These are phyloP conservation scores for Euzetes globulus DNA, from an alignment of 2,888 invertebrate species.

Conservation along the genomic window DNA sequence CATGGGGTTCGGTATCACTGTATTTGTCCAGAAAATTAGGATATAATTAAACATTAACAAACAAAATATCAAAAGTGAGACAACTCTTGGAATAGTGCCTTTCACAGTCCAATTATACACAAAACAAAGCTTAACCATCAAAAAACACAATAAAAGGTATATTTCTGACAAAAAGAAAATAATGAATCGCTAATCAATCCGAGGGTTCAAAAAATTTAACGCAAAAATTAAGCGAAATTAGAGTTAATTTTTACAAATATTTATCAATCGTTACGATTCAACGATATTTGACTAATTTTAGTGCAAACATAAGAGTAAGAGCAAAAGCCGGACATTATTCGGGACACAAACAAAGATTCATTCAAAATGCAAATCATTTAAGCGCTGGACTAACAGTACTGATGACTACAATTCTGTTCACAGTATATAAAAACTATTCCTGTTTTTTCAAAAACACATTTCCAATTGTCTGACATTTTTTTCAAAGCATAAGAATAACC, in stretches of 20 bases:
- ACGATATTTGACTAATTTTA: not conserved
- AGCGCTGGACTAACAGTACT: constrained; percentile 9
- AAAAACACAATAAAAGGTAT: not conserved
- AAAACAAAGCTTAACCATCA: not conserved
- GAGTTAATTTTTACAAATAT: not conserved
- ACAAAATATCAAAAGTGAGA: constrained; percentile 24
- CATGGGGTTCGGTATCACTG: not conserved
- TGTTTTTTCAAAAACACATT: not conserved
- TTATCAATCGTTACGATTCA: not conserved
- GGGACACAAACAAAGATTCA: not conserved
- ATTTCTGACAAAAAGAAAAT: not conserved
- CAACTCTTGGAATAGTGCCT: constrained; percentile 28
- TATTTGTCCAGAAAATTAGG: not conserved
- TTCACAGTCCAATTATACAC: constrained; percentile 8
- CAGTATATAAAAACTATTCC: not conserved
- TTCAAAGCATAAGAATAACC: not conserved
- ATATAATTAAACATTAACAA: not conserved
- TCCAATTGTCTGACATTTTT: not conserved
- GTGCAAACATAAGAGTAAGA: too few relatives aligned
- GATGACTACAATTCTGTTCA: not conserved
- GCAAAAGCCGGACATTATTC: not conserved
- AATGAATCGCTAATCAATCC: constrained; percentile 16
- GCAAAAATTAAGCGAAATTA: not conserved
- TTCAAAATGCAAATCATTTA: not conserved
- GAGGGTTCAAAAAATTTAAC: not conserved